Conservation (phyloP, 2,888 invertebrate genomes). For the Hirtodrosophila cameraria region DNA sequence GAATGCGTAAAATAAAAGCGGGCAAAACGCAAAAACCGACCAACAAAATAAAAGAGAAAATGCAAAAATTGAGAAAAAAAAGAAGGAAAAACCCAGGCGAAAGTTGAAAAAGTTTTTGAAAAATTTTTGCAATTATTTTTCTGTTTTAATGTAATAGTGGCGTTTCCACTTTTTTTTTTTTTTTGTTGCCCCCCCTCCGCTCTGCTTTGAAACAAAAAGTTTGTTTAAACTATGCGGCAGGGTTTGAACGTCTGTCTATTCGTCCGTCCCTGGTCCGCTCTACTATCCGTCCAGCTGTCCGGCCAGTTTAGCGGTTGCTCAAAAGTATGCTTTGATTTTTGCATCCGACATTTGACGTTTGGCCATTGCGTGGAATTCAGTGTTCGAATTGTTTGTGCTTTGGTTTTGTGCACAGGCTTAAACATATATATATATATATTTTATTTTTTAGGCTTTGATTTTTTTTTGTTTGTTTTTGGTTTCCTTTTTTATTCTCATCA, state of each 20-base stretch:
- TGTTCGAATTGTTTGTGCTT: slow-evolving; percentile 69
- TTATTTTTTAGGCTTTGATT: slow-evolving; percentile 21
- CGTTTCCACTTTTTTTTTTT: slow-evolving; percentile 28
- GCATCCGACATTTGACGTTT: slow-evolving; percentile 50
- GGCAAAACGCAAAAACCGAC: slow-evolving; percentile 31
- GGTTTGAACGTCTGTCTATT: slow-evolving; percentile 16
- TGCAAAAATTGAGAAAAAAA: background rate
- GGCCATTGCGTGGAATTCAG: slow-evolving; percentile 69
- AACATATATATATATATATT: slow-evolving; percentile 21
- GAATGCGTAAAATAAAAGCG: slow-evolving; percentile 53
- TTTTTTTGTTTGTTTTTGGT: slow-evolving; percentile 32
- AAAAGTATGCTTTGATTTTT: slow-evolving; percentile 76
- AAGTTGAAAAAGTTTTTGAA: slow-evolving; percentile 68
- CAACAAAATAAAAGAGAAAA: slow-evolving; percentile 15
- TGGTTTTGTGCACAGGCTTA: slow-evolving; percentile 28
- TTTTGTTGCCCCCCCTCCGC: too few species aligned
- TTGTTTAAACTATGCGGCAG: slow-evolving; percentile 73
- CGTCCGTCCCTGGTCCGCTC: too few species aligned
- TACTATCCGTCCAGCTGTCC: slow-evolving; percentile 4
- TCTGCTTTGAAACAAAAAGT: slow-evolving; percentile 71
- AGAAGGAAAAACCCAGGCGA: slow-evolving; percentile 41
- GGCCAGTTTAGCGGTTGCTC: slow-evolving; percentile 73
- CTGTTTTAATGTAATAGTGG: slow-evolving; percentile 75
- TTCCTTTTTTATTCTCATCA: background rate
- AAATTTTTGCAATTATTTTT: slow-evolving; percentile 79